Evolutionary conservation across 2,888 invertebrate species (phyloP), one percentile per base, ranked within the genome.

Genomic region (Frankliniella fusca): DNA sequence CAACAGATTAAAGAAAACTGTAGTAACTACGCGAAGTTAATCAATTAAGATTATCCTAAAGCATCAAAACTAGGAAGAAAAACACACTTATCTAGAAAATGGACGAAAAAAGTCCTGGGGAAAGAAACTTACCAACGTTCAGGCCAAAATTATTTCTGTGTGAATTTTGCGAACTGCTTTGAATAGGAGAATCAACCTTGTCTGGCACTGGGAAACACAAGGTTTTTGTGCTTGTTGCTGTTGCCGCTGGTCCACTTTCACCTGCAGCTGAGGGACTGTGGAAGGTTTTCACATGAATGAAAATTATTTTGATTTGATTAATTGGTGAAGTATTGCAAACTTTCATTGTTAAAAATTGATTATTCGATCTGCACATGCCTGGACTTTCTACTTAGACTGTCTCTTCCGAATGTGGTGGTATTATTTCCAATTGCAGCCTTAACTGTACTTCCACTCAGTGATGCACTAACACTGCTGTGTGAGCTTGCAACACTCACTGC

Each of bases 71-170:
- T 76, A 76, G 27, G 70, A 76, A 27, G 11, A 27, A 76, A 76
- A 23, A 76, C 27, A 61, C 61, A 61, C 70, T 76, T 23, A 20
- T 12, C 70, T 27, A 27, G 27, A 54, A 27, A 11, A 76, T 76
- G 38, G 38, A 38, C 5, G 38, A 5, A 38, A 38, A 38, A 5
- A 38, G 38, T 38, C 38, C 5, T 38, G 38, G 38, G 38, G 27
- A 23, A 11, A 27, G 12, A 76, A 23, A 76, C 70, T 76, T 76
- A 76, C 70, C 70, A 23, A 76, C 27, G 10, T 76, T 76, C 27
- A 76, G 27, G 27, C 70, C 70, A 27, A 76, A 76, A 76, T 76
- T 76, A 27, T 27, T 76, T 27, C 70, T 27, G n/a, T 76, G 70
- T 12, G 27, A 27, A 27, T 76, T 76, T 76, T 76, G 70, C 5